Conservation (phyloP, 2,113 vertebrate genomes). For the Podilymbus podiceps region DNA sequence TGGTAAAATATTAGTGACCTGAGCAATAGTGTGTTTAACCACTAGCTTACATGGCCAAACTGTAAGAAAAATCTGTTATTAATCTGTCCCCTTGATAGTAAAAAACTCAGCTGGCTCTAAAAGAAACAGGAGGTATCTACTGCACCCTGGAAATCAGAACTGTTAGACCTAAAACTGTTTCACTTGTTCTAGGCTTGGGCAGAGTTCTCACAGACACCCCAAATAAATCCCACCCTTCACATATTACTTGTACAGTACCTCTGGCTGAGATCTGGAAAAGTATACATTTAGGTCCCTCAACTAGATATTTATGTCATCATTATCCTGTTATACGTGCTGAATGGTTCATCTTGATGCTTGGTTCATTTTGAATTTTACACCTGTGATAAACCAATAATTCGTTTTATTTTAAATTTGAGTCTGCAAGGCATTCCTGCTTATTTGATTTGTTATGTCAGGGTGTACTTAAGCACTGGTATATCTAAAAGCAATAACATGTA, state of each 20-base stretch:
- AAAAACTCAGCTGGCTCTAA: fast-evolving
- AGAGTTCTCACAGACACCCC: not conserved
- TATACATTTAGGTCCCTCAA: not conserved
- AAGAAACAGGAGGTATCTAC: not conserved
- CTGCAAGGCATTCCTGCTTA: not conserved
- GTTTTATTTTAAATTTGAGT: not conserved
- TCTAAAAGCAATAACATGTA: not conserved
- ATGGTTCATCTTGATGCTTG: not conserved
- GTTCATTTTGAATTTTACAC: not conserved
- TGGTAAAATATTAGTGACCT: not conserved
- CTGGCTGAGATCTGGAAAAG: not conserved
- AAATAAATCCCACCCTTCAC: not conserved
- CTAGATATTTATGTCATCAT: not conserved
- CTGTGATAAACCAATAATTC: not conserved
- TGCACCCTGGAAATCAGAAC: not conserved
- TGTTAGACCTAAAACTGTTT: not conserved
- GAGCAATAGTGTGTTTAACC: not conserved
- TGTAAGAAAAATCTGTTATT: not conserved
- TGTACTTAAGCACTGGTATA: not conserved
- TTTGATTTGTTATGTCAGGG: not conserved
- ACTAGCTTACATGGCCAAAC: not conserved
- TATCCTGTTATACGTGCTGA: not conserved
- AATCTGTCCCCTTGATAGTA: fast-evolving
- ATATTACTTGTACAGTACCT: not conserved
- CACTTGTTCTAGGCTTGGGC: not conserved